Conservation (phyloP, 1,140 invertebrate genomes). For the Sinonovacula constricta region DNA sequence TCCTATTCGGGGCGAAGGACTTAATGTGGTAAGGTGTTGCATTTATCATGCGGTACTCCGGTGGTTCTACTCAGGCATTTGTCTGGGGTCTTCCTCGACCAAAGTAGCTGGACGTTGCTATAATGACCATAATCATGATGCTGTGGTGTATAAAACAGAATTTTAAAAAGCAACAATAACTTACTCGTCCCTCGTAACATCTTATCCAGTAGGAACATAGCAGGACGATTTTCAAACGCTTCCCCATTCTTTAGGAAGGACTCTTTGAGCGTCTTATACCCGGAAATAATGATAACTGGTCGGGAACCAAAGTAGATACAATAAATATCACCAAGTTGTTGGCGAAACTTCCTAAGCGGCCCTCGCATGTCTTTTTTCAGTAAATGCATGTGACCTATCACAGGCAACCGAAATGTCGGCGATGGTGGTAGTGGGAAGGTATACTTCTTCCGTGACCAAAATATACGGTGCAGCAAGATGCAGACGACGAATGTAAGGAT, state of each 20-base stretch:
- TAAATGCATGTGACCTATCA: conserved; percentile 26
- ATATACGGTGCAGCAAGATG: conserved; percentile 6
- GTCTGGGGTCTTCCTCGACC: no score
- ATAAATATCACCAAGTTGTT: conserved; percentile 32
- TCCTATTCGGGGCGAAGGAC: no score
- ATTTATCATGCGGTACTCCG: no score
- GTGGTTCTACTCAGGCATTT: no score
- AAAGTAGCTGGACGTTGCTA: no score
- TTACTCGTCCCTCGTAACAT: conserved; percentile 9
- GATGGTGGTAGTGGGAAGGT: conserved; percentile 17
- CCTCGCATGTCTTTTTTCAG: conserved; percentile 19
- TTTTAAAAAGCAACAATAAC: no score
- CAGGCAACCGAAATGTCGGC: background rate
- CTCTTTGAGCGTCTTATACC: conserved; percentile 26
- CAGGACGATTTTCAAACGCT: conserved; percentile 8
- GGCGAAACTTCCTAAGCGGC: conserved; percentile 1
- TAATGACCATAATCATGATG: no score
- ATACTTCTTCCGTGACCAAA: conserved; percentile 8
- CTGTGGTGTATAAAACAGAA: no score
- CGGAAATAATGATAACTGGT: conserved; percentile 1
- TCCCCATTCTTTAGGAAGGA: conserved; percentile 25
- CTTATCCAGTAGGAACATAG: conserved; percentile 6
- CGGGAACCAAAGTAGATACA: conserved; percentile 5
- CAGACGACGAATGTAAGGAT: background rate
- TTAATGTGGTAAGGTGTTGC: no score